Conservation (phyloP, 2,113 vertebrate species). For the Porphyrio hochstetteri region DNA sequence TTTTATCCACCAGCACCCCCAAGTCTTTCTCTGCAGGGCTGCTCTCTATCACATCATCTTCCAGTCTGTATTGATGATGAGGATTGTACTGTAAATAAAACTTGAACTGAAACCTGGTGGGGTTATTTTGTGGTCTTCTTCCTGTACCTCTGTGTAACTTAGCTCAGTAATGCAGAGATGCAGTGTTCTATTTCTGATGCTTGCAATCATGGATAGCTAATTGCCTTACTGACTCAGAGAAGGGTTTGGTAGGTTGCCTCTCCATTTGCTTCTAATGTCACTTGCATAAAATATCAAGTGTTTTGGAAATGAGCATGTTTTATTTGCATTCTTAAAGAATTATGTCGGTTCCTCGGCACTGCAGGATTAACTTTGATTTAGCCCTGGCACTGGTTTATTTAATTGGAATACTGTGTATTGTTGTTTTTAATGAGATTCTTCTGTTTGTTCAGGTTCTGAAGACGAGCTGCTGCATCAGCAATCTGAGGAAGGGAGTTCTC, state of each 20-base stretch:
- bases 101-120: background rate
- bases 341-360: background rate
- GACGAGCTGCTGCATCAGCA: background rate
- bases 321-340: constrained; percentile 23
- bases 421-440: constrained; percentile 1
- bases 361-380: background rate
- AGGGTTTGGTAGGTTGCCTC: background rate
- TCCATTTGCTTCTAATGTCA: background rate
- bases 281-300: background rate
- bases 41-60: too few relatives aligned
- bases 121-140: background rate
- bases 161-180: constrained; percentile 1
- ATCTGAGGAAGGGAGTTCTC: constrained; percentile 28
- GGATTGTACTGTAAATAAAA: constrained; percentile 1
- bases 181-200: constrained; percentile 51
- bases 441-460: constrained; percentile 55
- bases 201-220: background rate
- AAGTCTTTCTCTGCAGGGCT: too few relatives aligned
- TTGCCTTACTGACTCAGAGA: background rate
- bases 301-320: background rate
- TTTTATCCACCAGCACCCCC: too few relatives aligned
- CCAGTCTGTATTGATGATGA: too few relatives aligned
- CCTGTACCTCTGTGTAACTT: constrained; percentile 11
- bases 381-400: background rate
- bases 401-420: background rate